Conservation (phyloP, 2,113 vertebrate genomes). For the Tetrax tetrax region DNA sequence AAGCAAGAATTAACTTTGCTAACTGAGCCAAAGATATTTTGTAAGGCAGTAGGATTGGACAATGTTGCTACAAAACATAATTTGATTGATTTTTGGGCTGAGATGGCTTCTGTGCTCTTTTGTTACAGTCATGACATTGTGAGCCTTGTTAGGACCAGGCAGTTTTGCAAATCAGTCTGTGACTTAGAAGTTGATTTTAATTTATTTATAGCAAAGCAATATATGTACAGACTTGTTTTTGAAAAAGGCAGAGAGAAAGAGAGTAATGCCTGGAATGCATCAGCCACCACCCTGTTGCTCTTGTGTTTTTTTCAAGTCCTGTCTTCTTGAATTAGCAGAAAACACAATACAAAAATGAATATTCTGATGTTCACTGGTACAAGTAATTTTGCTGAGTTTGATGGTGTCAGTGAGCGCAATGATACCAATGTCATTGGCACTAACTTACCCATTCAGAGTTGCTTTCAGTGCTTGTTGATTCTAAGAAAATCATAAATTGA, state of each 20-base stretch:
- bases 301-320: not conserved
- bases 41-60: not conserved
- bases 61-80: not conserved
- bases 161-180: constrained; percentile 28
- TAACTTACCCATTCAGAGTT: not conserved
- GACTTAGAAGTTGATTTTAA: constrained; percentile 32
- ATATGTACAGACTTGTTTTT: constrained; percentile 43
- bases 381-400: not conserved
- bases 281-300: constrained; percentile 53
- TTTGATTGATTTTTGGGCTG: not conserved
- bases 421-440: not conserved
- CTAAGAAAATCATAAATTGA: not conserved
- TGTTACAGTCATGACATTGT: not conserved
- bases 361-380: not conserved
- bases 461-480: not conserved
- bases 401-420: not conserved
- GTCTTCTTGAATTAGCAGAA: constrained; percentile 47
- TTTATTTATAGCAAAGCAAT: constrained; percentile 50
- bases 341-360: constrained; percentile 13
- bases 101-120: not conserved
- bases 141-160: not conserved
- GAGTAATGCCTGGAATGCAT: constrained; percentile 55
- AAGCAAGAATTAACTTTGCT: constrained; percentile 43
- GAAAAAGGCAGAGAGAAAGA: constrained; percentile 16
- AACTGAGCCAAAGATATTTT: constrained; percentile 3